Evolutionary conservation across 2,888 invertebrate species (phyloP).

Genomic region (Rhagophthalmus giganteus): DNA sequence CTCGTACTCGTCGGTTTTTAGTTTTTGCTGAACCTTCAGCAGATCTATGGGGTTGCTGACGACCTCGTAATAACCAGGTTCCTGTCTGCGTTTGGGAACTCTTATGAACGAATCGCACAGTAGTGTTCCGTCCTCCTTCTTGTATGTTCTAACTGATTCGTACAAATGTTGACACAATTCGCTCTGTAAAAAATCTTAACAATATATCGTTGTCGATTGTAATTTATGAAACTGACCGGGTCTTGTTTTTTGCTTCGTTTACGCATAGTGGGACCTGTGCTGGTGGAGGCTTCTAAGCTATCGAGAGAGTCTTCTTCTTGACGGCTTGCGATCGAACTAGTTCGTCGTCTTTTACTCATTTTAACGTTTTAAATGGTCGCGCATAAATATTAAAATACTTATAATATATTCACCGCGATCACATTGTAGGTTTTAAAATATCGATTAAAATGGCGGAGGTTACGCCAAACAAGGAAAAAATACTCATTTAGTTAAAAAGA

Average conservation of each 20-base stretch:
- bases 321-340: conserved; percentile 78
- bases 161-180: conserved; percentile 91
- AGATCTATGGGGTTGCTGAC: conserved; percentile 95
- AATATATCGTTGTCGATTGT: neutral
- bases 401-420: no score
- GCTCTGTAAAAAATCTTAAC: conserved; percentile 58
- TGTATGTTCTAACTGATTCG: conserved; percentile 86
- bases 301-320: conserved; percentile 77
- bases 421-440: no score
- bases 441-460: no score
- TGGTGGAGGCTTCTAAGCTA: conserved; percentile 60
- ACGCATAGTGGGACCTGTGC: conserved; percentile 56
- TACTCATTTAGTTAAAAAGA: no score
- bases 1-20: conserved; percentile 96
- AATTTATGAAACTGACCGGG: conserved; percentile 62
- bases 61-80: conserved; percentile 88
- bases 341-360: conserved; percentile 80
- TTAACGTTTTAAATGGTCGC: conserved; percentile 7
- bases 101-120: conserved; percentile 94
- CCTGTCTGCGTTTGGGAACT: conserved; percentile 90
- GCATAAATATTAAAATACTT: no score
- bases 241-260: conserved; percentile 74
- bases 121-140: conserved; percentile 88
- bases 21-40: conserved; percentile 91
- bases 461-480: no score